These are phyloP conservation scores for Caenorhabditis sp. DNA, from an alignment of 2,888 invertebrate genomes.

Conservation along the genomic window DNA sequence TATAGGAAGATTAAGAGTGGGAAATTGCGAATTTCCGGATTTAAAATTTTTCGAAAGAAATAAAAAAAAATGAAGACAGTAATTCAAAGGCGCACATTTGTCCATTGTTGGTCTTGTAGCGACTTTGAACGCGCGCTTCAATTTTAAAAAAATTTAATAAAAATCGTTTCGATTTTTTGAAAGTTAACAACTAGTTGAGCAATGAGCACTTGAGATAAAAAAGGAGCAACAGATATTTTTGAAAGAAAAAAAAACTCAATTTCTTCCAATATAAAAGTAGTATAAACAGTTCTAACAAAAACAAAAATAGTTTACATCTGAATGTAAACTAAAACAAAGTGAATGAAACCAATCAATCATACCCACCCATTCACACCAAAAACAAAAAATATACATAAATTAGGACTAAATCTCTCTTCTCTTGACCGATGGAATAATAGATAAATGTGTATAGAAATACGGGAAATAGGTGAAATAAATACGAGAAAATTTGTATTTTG, in stretches of 20 bases:
- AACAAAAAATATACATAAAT: background rate
- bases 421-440: constrained; percentile 3
- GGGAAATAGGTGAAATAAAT: background rate
- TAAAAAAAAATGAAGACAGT: too few species aligned
- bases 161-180: too few species aligned
- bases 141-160: too few species aligned
- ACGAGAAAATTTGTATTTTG: background rate
- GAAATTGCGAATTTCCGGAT: background rate
- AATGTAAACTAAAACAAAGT: background rate
- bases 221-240: too few species aligned
- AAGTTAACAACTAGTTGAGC: too few species aligned
- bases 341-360: background rate
- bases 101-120: too few species aligned
- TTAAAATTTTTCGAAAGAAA: too few species aligned
- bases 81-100: too few species aligned
- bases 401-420: background rate
- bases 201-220: too few species aligned
- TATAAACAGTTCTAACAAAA: background rate
- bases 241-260: too few species aligned
- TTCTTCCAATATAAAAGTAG: background rate
- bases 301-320: background rate
- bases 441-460: constrained; percentile 1
- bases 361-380: background rate
- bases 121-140: too few species aligned
- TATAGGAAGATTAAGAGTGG: constrained; percentile 11